Evolutionary conservation across 1,140 invertebrate genomes (phyloP), one percentile per base, ranked within the genome.

Genomic region (Zophobas atratus): DNA sequence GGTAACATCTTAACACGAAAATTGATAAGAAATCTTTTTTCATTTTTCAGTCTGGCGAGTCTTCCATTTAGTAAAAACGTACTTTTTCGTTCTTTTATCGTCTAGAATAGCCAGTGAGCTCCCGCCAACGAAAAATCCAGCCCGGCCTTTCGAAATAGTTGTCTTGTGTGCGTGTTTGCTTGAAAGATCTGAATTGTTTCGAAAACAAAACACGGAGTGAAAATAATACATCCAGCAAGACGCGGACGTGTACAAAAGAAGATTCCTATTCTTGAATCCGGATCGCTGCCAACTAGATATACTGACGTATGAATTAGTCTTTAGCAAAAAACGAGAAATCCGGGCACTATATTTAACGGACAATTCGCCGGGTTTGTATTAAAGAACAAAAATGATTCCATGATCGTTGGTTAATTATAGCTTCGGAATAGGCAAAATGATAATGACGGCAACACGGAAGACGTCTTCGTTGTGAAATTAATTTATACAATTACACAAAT

Each of bases 401-500:
- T 39, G 60, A 67, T 67, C 60, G 38, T 43, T n/a, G 39, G 38
- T 67, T 67, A 67, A 67, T 67, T 67, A 67, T 67, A 67, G 46
- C 46, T 36, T 51, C 2, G 75, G 33, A 77, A 46, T 46, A 6
- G 49, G 49, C 20, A 51, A 51, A 51, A 51, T 51, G 4, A 20
- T 2, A 72, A 55, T 32, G 53, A 32, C 46, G 20, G 35, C 48
- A 53, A 70, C 70, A 41, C 63, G 70, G 76, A 77, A 77, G 70
- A 77, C 55, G 49, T 75, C 57, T 70, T 51, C 39, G 78, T 51
- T 70, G 74, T 70, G 34, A 38, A 73, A 76, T 76, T 79, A 79
- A 76, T 76, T 20, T 79, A 79, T 76, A 79, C 73, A 78, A 75
- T 75, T 78, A 77, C 63, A 79, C 74, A 79, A 76, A 79, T 79